Evolutionary conservation across 2,888 invertebrate species (phyloP), one percentile per base, ranked within the genome.

Genomic region (Tryphoninae sp.): DNA sequence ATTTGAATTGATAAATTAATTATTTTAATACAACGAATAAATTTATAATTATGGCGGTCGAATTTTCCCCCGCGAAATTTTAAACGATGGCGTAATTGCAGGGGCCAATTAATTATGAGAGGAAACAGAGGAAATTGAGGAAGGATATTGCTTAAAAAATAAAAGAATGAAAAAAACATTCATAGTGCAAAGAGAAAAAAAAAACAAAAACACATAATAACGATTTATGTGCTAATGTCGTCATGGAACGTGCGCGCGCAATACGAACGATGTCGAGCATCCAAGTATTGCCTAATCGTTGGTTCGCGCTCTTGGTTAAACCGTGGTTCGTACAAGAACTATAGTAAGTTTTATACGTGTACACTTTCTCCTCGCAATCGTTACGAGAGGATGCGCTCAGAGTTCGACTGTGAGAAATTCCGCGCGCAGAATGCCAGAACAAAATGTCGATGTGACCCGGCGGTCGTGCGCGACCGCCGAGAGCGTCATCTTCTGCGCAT

Each of bases 391-490:
- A 67, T 76, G 77, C 67, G 75, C 75, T 51, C 22, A 58, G n/a
- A 26, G 40, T 23, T 22, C 68, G 55, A 7, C 53, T 59, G 69
- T 61, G 69, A 33, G 33, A 33, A 69, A 78, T 78, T 81, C 78
- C 78, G 68, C 64, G 73, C 72, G 68, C 69, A 74, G 78, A 81
- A 81, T 81, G 73, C 73, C 81, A 81, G 68, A 78, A 81, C 69
- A 78, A 75, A 75, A 81, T 78, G 68, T 69, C 81, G 45, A 51
- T 58, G 68, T 69, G 77, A 81, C 80, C 72, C 81, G 67, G 67
- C 49, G 42, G 23, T 33, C 55, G 53, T 68, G 42, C 71, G 53
- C 71, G 59, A 64, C 23, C 13, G 75, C 19, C 59, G 71, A 22
- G 65, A 59, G 67, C 49, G 53, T 71, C 45, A 9, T 51, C 7